phyloP scores from a whole-genome alignment of 2,888 invertebrate genomes.

The Acronicta leporina region DNA sequence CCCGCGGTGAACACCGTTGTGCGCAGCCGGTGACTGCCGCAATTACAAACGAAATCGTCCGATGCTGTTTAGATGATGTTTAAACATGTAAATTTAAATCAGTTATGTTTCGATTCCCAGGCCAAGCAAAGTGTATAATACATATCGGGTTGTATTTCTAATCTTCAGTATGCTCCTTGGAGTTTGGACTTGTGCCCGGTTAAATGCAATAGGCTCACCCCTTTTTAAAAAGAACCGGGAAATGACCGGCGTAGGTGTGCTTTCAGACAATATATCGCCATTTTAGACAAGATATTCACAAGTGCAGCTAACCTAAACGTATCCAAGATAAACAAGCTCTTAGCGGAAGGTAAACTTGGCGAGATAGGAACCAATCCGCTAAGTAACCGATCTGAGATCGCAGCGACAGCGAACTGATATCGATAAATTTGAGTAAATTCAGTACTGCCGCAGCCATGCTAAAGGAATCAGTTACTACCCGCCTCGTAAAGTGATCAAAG shows the following conservation, averaged over 20 bases:
- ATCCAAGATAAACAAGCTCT: constrained; percentile 42
- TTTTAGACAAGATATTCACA: constrained; percentile 19
- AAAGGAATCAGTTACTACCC: no score
- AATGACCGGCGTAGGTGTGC: no score
- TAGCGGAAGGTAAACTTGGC: constrained; percentile 32
- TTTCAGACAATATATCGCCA: constrained; percentile 1
- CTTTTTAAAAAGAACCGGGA: no score
- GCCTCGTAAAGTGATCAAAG: no score
- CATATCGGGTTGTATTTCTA: no score
- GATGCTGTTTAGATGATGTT: constrained; percentile 14
- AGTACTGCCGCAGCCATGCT: background rate
- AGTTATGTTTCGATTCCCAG: background rate
- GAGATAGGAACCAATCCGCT: constrained; percentile 47
- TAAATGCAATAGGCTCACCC: no score
- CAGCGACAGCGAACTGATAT: constrained; percentile 20
- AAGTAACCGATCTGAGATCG: constrained; percentile 40
- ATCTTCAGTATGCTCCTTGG: no score
- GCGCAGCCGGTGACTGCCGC: constrained; percentile 47
- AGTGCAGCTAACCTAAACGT: constrained; percentile 31
- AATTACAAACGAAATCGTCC: constrained; percentile 53
- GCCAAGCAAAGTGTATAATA: no score
- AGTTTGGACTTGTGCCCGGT: no score
- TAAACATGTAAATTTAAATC: background rate
- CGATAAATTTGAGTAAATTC: constrained; percentile 13
- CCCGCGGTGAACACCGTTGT: constrained; percentile 51